Evolutionary conservation across 2,113 vertebrate species (phyloP).

Genomic region (Hassar affinis): DNA sequence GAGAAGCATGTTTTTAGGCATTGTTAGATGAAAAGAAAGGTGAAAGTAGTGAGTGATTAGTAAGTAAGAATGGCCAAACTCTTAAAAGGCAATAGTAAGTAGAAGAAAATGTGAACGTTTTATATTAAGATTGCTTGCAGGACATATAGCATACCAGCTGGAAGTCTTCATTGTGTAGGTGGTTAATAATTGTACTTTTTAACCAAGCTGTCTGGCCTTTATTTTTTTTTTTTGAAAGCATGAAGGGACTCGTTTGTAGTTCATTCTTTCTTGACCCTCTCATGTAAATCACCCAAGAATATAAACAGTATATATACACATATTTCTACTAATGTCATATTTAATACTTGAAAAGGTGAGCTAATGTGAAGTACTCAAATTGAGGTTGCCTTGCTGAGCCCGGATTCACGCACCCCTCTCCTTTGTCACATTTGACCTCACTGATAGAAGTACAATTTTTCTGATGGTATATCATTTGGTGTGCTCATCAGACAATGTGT

Average conservation of each 20-base stretch:
- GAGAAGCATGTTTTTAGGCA: neutral
- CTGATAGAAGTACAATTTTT: neutral
- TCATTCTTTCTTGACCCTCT: neutral
- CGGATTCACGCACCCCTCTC: neutral
- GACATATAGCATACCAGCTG: neutral
- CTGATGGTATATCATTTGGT: neutral
- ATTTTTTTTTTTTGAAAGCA: neutral
- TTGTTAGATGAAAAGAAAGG: neutral
- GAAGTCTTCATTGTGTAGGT: neutral
- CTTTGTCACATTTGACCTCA: neutral
- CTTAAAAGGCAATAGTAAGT: constrained; percentile 11
- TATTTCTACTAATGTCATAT: neutral
- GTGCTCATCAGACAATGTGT: neutral
- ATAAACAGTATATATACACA: neutral
- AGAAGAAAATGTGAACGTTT: neutral
- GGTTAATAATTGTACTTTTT: neutral
- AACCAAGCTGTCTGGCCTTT: neutral
- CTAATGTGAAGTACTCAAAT: neutral
- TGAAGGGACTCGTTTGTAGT: neutral
- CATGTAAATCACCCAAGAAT: neutral
- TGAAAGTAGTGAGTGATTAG: neutral
- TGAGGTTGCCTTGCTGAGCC: neutral
- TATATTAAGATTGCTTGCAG: constrained; percentile 22
- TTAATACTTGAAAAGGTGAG: neutral
- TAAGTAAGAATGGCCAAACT: neutral